These are phyloP conservation scores for Sinelater perroti DNA, from an alignment of 2,888 invertebrate genomes.

Conservation along the genomic window DNA sequence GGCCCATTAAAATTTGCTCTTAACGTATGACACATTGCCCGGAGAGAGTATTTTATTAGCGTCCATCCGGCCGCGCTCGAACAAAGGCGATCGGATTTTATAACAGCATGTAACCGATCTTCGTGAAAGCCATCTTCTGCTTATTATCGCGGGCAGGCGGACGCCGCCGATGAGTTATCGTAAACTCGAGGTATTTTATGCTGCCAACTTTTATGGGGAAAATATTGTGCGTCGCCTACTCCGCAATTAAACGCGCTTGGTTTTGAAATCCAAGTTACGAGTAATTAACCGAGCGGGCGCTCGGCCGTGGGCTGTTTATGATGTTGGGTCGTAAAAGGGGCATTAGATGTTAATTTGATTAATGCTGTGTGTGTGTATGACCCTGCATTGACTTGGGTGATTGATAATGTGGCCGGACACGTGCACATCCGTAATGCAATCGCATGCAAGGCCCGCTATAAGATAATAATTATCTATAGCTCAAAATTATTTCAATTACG, in stretches of 20 bases:
- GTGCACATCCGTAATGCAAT: neutral
- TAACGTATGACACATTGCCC: slow-evolving; percentile 15
- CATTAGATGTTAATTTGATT: slow-evolving; percentile 11
- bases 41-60: slow-evolving; percentile 24
- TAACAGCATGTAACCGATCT: slow-evolving; percentile 16
- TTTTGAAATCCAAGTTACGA: slow-evolving; percentile 12
- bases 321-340: slow-evolving; percentile 5
- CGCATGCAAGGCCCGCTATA: no score
- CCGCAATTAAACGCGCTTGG: slow-evolving; percentile 23
- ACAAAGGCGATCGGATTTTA: slow-evolving; percentile 25
- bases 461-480: no score
- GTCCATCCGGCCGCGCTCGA: slow-evolving; percentile 12
- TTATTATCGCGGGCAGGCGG: slow-evolving; percentile 11
- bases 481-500: no score
- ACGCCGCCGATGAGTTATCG: slow-evolving; percentile 16
- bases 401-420: no score
- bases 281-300: slow-evolving; percentile 17
- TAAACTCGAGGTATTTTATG: slow-evolving; percentile 12
- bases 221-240: slow-evolving; percentile 25
- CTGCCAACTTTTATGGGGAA: slow-evolving; percentile 20
- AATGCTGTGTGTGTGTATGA: neutral
- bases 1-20: slow-evolving; percentile 13
- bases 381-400: no score
- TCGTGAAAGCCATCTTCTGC: slow-evolving; percentile 22
- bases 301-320: slow-evolving; percentile 21